phyloP scores from a whole-genome alignment of 92 coral and sea anemone species.

The Pocillopora grandis region DNA sequence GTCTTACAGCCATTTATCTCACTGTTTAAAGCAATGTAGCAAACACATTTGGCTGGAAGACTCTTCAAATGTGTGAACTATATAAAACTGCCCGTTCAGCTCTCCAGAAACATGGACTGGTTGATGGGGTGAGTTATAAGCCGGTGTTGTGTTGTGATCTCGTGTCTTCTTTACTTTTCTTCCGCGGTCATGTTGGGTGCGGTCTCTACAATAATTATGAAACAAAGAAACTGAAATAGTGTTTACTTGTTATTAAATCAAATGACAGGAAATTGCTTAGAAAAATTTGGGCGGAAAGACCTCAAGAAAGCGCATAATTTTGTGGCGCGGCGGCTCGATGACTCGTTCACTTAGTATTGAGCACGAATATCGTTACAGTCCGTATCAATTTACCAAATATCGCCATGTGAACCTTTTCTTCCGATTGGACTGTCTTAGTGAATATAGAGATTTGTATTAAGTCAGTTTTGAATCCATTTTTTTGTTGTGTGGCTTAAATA shows the following conservation, averaged over 20 bases:
- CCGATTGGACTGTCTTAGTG: background rate
- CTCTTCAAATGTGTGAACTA: constrained; percentile 70
- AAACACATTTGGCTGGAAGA: background rate
- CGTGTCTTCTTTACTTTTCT: constrained; percentile 13
- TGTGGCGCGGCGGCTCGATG: background rate
- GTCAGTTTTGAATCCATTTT: background rate
- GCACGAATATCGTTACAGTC: constrained; percentile 11
- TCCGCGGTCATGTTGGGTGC: constrained; percentile 65
- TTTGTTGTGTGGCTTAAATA: background rate
- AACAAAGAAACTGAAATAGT: constrained; percentile 16
- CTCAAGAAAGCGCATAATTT: constrained; percentile 6
- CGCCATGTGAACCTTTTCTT: background rate
- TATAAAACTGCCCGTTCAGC: constrained; percentile 50
- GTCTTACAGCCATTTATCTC: constrained; percentile 1
- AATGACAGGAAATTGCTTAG: constrained; percentile 4
- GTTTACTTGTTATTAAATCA: constrained; percentile 20
- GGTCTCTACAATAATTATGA: constrained; percentile 36
- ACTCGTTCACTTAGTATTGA: constrained; percentile 22
- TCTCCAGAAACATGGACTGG: constrained; percentile 92
- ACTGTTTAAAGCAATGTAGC: constrained; percentile 29
- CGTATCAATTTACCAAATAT: constrained; percentile 10
- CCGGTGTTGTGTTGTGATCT: constrained; percentile 4
- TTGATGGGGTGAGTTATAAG: constrained; percentile 84
- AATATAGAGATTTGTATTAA: background rate
- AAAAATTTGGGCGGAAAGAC: constrained; percentile 6